Evolutionary conservation across 2,113 vertebrate species (phyloP).

Genomic region (Rhegmatorhina hoffmannsi): DNA sequence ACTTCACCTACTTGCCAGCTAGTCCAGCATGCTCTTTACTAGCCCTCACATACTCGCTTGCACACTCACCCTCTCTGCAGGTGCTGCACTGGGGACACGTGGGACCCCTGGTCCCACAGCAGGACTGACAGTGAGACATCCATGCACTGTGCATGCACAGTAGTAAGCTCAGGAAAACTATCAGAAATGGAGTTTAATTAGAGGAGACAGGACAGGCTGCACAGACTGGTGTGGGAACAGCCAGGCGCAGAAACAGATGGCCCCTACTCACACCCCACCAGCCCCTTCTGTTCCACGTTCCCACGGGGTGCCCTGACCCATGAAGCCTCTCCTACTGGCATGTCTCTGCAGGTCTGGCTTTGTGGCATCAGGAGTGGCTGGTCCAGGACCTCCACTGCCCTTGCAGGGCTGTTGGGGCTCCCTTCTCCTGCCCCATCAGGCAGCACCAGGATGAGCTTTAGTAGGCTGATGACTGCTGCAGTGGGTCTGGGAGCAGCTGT

Average conservation of each 20-base stretch:
- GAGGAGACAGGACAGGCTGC: background rate
- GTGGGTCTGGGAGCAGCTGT: background rate
- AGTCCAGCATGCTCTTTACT: background rate
- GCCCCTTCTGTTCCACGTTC: background rate
- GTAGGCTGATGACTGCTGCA: background rate
- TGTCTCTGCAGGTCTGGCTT: background rate
- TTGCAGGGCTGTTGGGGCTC: background rate
- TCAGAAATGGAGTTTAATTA: background rate
- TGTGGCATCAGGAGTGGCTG: background rate
- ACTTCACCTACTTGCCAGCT: background rate
- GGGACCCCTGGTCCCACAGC: background rate
- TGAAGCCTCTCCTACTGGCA: background rate
- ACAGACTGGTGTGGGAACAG: background rate
- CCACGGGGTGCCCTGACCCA: fast-evolving
- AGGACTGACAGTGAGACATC: background rate
- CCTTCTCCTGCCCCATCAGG: background rate
- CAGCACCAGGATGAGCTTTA: background rate
- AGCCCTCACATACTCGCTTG: fast-evolving
- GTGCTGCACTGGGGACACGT: fast-evolving
- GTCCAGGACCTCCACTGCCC: background rate
- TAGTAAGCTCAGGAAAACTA: fast-evolving
- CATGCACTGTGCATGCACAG: fast-evolving
- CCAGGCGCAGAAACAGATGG: background rate
- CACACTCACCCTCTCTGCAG: background rate
- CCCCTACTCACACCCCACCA: background rate